Evolutionary conservation across 2,113 vertebrate genomes (phyloP), one percentile per base, ranked within the genome.

Genomic region (Forbesichthys agassizii): DNA sequence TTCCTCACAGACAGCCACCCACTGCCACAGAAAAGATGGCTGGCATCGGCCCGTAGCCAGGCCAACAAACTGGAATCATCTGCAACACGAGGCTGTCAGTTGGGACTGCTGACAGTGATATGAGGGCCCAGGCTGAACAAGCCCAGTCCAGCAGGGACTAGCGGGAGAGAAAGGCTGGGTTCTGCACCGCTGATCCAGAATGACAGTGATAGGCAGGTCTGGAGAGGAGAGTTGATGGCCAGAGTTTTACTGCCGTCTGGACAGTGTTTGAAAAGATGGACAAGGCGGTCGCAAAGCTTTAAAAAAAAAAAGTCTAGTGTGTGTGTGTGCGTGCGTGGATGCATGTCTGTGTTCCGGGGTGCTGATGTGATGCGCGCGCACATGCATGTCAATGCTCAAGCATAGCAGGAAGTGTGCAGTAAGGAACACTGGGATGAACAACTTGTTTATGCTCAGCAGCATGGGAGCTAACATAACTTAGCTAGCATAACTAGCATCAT

Each of bases 171-270:
- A 81, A 86, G 85, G 86, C 86, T 82, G 85, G 88, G 91, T 92
- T 90, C 88, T 90, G 92, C 92, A 85, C 88, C 76, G 77, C 85
- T 91, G 92, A 91, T 90, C 87, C 88, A 84, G 78, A 84, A 71
- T 88, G 89, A 91, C 91, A 92, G 72, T 93, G 92, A 93, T 89
- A 82, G 92, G 92, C 92, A 91, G 89, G 81, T 90, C 88, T 79
- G 80, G 86, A 88, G 88, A 90, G 86, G 84, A 83, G 79, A 88
- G 88, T 78, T 91, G 92, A 92, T 89, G 89, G 89, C 87, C 82
- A 61, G 84, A 83, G 73, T 83, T 87, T 89, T 84, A 87, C 83
- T 75, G 83, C 86, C 75, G 80, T 84, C 81, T 86, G 89, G 89
- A 91, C 88, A 86, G 78, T 83, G 81, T 88, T 87, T 86, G 83